A percentile compares a stretch with the other conserved stretches of the same genome.
Evolutionary conservation across 2,797 vertebrate genomes (phyloP).

Genomic region (Masticophis lateralis): DNA sequence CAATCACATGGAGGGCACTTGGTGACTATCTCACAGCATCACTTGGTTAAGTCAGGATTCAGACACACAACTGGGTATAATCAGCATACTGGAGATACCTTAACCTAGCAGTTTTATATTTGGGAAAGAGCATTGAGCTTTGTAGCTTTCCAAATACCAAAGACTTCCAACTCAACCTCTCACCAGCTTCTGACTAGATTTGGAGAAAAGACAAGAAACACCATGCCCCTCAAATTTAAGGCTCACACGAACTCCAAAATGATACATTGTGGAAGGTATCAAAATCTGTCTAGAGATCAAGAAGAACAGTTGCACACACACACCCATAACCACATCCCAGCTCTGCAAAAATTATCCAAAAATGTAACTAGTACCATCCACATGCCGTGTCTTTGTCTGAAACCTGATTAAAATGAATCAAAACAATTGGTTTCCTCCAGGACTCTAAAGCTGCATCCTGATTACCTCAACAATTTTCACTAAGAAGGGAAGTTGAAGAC

Average conservation of each 20-base stretch:
- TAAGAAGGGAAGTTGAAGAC: neutral
- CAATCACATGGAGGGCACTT: neutral
- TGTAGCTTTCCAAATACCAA: neutral
- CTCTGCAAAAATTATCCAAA: neutral
- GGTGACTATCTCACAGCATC: neutral
- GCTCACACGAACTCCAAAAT: neutral
- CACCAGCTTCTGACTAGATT: neutral
- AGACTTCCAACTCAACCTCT: neutral
- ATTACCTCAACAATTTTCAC: neutral
- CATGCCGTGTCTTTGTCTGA: neutral
- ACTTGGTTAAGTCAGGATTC: neutral
- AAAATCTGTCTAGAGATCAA: neutral
- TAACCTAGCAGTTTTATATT: neutral
- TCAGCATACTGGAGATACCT: neutral
- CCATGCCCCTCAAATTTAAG: neutral
- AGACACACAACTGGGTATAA: neutral
- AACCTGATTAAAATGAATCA: neutral
- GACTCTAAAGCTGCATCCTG: neutral
- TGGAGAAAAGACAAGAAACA: neutral
- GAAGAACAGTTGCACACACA: neutral
- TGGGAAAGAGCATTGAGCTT: neutral
- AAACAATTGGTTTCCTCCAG: neutral
- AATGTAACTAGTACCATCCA: neutral
- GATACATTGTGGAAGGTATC: neutral
- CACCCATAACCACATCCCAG: neutral